Percentiles rank a stretch among this genome's conserved stretches.
Evolutionary conservation across 2,888 invertebrate genomes (phyloP).

Genomic region (Ischnus inquisitorius): DNA sequence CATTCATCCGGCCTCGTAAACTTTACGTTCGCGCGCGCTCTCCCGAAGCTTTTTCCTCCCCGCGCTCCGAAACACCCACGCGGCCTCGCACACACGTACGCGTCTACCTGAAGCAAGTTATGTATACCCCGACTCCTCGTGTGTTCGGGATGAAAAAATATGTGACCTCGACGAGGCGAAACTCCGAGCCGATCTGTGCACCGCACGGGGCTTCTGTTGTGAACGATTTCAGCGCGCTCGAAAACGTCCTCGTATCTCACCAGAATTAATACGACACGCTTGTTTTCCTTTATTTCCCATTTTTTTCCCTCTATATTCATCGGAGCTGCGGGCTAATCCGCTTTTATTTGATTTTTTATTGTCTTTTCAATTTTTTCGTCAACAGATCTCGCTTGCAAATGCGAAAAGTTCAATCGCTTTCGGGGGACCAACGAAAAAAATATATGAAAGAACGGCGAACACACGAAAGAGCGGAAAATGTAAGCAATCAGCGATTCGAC

Average conservation of each 20-base stretch:
- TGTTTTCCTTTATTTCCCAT: slow-evolving; percentile 57
- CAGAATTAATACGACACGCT: slow-evolving; percentile 52
- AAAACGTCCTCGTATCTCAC: slow-evolving; percentile 12
- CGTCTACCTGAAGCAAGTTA: slow-evolving; percentile 65
- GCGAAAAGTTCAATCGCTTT: slow-evolving; percentile 6
- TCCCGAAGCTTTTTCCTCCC: slow-evolving; percentile 1
- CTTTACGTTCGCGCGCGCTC: slow-evolving; percentile 72
- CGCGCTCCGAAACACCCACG: slow-evolving; percentile 28
- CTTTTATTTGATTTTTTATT: slow-evolving; percentile 20
- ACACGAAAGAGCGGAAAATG: slow-evolving; percentile 24
- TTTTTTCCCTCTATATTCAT: slow-evolving; percentile 6
- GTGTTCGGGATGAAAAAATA: slow-evolving; percentile 65
- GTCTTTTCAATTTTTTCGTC: neutral
- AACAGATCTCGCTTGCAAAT: neutral
- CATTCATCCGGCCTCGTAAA: slow-evolving; percentile 77
- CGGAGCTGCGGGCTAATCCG: neutral
- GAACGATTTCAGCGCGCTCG: slow-evolving; percentile 58
- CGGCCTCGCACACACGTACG: neutral
- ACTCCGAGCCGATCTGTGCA: slow-evolving; percentile 39
- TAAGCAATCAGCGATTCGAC: slow-evolving; percentile 24
- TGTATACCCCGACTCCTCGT: slow-evolving; percentile 53
- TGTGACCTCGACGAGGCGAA: slow-evolving; percentile 27
- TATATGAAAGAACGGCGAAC: slow-evolving; percentile 19
- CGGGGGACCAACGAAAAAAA: slow-evolving; percentile 65
- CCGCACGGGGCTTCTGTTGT: slow-evolving; percentile 19